phyloP scores from a whole-genome alignment of 2,113 vertebrate genomes.

The Litocranius walleri region DNA sequence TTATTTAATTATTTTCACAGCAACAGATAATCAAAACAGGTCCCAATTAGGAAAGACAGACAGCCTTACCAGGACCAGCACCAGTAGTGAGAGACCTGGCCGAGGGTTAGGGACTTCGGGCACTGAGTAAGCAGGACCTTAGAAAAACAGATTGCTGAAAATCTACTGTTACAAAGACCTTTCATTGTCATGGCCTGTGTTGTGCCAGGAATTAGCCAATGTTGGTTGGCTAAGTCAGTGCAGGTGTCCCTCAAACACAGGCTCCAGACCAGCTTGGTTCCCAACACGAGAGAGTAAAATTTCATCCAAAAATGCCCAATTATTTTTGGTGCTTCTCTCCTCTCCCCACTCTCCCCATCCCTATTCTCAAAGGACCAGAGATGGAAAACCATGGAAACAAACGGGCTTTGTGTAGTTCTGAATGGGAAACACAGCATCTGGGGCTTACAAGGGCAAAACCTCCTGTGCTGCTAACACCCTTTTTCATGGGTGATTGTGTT shows the following conservation, averaged over 20 bases:
- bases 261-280: neutral
- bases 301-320: neutral
- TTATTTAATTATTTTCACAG: neutral
- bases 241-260: neutral
- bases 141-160: neutral
- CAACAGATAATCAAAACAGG: neutral
- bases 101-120: neutral
- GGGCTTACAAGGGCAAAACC: constrained; percentile 23
- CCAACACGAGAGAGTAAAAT: neutral
- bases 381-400: constrained; percentile 63
- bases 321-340: neutral
- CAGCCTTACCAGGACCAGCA: neutral
- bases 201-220: neutral
- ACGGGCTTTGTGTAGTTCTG: constrained; percentile 27
- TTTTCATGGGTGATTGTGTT: neutral
- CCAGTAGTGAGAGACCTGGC: neutral
- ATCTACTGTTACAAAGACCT: neutral
- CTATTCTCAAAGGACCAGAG: neutral
- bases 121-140: neutral
- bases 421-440: constrained; percentile 31
- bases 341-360: neutral
- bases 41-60: neutral
- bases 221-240: neutral
- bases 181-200: neutral
- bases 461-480: neutral